Conservation (phyloP, 2,797 vertebrate species). For the Molothrus ater region DNA sequence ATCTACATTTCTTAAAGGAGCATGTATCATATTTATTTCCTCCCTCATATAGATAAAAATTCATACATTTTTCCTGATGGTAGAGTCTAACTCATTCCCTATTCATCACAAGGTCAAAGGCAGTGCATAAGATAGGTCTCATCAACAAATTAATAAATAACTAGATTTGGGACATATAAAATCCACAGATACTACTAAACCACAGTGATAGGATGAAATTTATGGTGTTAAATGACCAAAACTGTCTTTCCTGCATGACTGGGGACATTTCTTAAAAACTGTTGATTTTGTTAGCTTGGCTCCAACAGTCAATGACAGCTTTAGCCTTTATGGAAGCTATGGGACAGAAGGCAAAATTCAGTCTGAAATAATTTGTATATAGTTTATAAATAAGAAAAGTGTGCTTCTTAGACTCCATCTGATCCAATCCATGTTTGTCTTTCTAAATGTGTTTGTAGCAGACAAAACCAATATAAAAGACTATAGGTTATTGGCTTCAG, state of each 20-base stretch:
- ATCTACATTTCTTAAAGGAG: not conserved
- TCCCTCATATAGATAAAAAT: not conserved
- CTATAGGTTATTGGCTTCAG: not conserved
- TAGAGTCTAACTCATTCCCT: not conserved
- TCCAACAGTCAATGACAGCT: not conserved
- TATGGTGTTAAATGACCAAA: not conserved
- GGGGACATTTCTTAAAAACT: not conserved
- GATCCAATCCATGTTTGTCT: not conserved
- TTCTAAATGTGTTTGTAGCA: not conserved
- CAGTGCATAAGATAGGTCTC: not conserved
- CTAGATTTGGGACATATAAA: not conserved
- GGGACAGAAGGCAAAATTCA: not conserved
- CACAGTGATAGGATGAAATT: not conserved
- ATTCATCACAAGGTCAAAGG: not conserved
- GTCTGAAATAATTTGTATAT: not conserved
- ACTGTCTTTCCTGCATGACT: not conserved
- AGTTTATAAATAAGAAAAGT: not conserved
- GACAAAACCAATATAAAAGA: not conserved
- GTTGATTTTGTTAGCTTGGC: not conserved
- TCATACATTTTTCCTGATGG: not conserved
- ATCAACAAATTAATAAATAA: not conserved
- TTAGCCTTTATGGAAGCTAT: not conserved
- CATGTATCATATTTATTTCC: not conserved
- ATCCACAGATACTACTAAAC: not conserved
- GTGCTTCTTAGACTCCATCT: not conserved